These are phyloP conservation scores for Norana najaformis DNA, from an alignment of 2,888 invertebrate species.

Conservation along the genomic window DNA sequence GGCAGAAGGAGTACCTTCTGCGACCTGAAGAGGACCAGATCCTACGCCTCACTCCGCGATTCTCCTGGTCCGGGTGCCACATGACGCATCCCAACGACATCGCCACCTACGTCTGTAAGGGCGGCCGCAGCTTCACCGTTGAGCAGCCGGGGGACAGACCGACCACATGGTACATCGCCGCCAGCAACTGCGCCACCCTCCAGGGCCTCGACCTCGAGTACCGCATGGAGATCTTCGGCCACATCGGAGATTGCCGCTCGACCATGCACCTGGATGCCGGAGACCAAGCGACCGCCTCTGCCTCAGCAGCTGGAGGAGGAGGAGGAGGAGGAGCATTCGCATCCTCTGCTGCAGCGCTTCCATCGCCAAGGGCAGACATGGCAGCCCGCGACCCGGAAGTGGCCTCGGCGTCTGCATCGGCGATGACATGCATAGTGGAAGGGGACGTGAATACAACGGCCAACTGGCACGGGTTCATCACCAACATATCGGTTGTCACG, in stretches of 20 bases:
- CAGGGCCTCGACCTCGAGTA: constrained; percentile 44
- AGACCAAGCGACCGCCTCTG: neutral
- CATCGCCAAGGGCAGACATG: neutral
- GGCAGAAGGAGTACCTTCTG: constrained; percentile 44
- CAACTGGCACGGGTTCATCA: constrained; percentile 45
- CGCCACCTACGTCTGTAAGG: constrained; percentile 43
- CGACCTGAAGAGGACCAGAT: constrained; percentile 45
- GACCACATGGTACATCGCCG: constrained; percentile 43
- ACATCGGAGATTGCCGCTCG: constrained; percentile 42
- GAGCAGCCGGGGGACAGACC: constrained; percentile 23
- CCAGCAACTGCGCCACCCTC: constrained; percentile 43
- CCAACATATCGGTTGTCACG: constrained; percentile 40
- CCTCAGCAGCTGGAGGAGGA: neutral
- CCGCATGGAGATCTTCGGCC: constrained; percentile 41
- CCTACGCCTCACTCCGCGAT: constrained; percentile 45
- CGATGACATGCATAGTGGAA: constrained; percentile 38
- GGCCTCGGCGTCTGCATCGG: neutral
- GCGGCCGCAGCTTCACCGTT: constrained; percentile 43
- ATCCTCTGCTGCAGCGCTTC: neutral
- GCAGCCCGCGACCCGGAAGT: neutral
- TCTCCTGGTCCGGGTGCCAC: constrained; percentile 47
- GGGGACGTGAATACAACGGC: constrained; percentile 43
- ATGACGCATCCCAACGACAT: constrained; percentile 39
- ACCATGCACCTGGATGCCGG: neutral
- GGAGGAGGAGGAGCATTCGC: neutral